Evolutionary conservation across 2,113 vertebrate species (phyloP), one percentile per base, ranked within the genome.

Genomic region (Geothlypis trichas): DNA sequence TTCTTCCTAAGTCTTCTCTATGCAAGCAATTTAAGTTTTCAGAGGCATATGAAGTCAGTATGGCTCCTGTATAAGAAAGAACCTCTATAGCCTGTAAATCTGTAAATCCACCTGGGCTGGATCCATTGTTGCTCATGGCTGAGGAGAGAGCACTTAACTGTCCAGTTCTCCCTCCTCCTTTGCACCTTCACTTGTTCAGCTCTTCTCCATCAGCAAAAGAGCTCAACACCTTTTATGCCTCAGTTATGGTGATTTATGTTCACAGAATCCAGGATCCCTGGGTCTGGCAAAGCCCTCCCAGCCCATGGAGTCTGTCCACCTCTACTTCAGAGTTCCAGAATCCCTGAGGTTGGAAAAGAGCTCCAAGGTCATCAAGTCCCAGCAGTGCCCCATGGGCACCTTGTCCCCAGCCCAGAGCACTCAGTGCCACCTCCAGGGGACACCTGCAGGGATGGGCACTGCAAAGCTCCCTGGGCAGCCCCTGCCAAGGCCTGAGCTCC

Each of bases 361-460:
- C 39, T 75, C 5, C 46, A 10, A 59, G 37, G 12, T 13, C 52
- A 28, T 0, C 0, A 0, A 47, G 30, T 13, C 6, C 47, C 3
- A 61, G 24, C 46, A 22, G n/a, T 61, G 46, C 13, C 49, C 2
- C 0, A 4, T 39, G 1, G 8, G n/a, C 69, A 61, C 39, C 62
- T 54, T 61, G 62, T 68, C 6, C 22, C 61, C 69, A 89, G 52
- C 37, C 37, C 61, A 81, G 68, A 74, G 68, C 77, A 0, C 78
- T 61, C 5, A 75, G 78, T 61, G 87, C 54, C 87, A 75, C 16
- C 0, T 20, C 20, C 87, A 89, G 77, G 6, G 5, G 23, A 0
- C 77, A 82, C 61, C 69, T 67, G 1, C 78, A 75, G 87, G 62
- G 46, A 9, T 82, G 54, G 78, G 33, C 0, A 54, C 78, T 82